Conservation (phyloP, 1,140 invertebrate genomes). For the Nephotettix cincticeps region DNA sequence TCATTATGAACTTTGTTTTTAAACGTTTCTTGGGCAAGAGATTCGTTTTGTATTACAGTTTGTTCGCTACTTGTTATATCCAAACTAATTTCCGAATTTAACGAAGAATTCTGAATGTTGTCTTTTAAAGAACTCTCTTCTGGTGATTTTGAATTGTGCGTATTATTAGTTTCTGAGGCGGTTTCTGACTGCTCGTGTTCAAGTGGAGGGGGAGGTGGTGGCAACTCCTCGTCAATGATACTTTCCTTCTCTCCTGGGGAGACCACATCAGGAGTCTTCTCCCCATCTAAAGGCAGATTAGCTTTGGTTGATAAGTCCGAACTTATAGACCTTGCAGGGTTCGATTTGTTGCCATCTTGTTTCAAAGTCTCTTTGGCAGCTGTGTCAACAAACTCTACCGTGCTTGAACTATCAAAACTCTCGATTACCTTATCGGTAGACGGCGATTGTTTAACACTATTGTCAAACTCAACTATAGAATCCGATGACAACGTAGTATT, state of each 20-base stretch:
- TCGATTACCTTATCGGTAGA: constrained; percentile 23
- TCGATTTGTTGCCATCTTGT: background rate
- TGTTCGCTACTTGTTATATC: background rate
- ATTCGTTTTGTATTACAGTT: background rate
- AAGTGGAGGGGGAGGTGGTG: background rate
- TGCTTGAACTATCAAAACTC: constrained; percentile 24
- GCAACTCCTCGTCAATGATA: background rate
- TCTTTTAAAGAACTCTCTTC: too few species aligned
- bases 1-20: too few species aligned
- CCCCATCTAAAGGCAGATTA: constrained; percentile 8
- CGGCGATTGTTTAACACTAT: constrained; percentile 29
- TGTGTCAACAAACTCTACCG: constrained; percentile 17
- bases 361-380: background rate
- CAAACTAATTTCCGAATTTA: background rate
- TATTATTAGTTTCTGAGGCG: background rate
- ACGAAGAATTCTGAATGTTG: background rate
- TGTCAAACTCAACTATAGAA: constrained; percentile 27
- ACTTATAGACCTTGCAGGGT: background rate
- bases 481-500: constrained; percentile 35
- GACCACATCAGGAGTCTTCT: constrained; percentile 4
- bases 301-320: constrained; percentile 11
- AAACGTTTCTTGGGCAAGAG: background rate
- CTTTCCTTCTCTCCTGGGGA: background rate
- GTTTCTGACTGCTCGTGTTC: background rate
- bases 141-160: too few species aligned